Conservation (phyloP, 2,888 invertebrate genomes). For the Andrena minutula region DNA sequence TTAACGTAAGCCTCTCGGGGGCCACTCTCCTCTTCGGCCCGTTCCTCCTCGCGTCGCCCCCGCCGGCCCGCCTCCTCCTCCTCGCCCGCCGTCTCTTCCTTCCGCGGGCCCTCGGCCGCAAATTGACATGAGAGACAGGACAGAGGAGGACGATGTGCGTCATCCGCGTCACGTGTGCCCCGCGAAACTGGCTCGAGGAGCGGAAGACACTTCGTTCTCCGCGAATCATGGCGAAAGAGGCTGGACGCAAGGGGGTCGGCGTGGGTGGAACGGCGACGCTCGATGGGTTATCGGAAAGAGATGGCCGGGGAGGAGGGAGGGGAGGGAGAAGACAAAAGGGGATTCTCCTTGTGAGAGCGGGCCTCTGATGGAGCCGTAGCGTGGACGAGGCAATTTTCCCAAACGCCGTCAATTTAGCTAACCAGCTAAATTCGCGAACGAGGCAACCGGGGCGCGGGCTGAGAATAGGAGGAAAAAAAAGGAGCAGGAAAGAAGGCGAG, state of each 20-base stretch:
- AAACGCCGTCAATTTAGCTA: slow-evolving; percentile 77
- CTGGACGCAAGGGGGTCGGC: background rate
- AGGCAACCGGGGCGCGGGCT: slow-evolving; percentile 66
- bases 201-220: slow-evolving; percentile 70
- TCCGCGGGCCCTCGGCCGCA: slow-evolving; percentile 75
- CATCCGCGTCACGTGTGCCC: slow-evolving; percentile 68
- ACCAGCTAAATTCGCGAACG: slow-evolving; percentile 76
- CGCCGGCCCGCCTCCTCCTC: slow-evolving; percentile 53
- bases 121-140: slow-evolving; percentile 81
- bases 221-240: slow-evolving; percentile 5
- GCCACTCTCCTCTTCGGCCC: slow-evolving; percentile 63
- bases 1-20: slow-evolving; percentile 62
- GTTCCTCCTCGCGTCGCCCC: slow-evolving; percentile 66
- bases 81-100: slow-evolving; percentile 68
- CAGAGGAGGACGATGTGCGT: slow-evolving; percentile 75
- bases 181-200: slow-evolving; percentile 68
- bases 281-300: slow-evolving; percentile 4
- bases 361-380: slow-evolving; percentile 32
- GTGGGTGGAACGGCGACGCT: background rate
- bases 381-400: slow-evolving; percentile 74
- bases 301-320: background rate
- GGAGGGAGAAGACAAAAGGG: slow-evolving; percentile 31
- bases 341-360: slow-evolving; percentile 45
- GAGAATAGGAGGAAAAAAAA: slow-evolving; percentile 61
- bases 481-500: slow-evolving; percentile 58